Evolutionary conservation across 2,888 invertebrate species (phyloP).

Genomic region (Eristalinus sepulchralis): DNA sequence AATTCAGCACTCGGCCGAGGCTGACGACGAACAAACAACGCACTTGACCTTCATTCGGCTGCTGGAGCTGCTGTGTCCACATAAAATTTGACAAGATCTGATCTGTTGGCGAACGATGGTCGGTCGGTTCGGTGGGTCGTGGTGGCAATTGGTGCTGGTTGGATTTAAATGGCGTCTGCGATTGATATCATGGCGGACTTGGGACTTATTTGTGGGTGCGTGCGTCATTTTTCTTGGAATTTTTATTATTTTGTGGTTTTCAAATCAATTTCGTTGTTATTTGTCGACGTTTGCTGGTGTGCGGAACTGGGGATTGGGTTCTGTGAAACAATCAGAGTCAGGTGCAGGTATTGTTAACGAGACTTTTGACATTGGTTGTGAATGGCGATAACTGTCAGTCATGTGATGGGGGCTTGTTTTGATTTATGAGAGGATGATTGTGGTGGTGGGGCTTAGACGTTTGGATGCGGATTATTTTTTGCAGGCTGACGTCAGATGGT

Average conservation of each 20-base stretch:
- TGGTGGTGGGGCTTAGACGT: neutral
- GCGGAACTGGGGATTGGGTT: neutral
- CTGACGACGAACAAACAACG: neutral
- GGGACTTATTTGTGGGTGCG: slow-evolving; percentile 26
- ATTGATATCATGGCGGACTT: slow-evolving; percentile 34
- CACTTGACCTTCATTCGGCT: slow-evolving; percentile 25
- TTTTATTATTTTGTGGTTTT: slow-evolving; percentile 38
- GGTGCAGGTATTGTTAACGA: neutral
- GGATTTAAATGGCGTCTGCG: neutral
- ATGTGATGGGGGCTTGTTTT: neutral
- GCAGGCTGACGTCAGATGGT: too few relatives aligned
- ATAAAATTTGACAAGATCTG: neutral
- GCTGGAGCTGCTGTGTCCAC: neutral
- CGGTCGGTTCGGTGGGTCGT: neutral
- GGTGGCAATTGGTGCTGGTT: neutral
- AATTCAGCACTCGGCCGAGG: neutral
- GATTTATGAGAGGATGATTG: neutral
- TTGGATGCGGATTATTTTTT: too few relatives aligned
- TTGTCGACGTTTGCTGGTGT: neutral
- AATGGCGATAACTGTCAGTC: neutral
- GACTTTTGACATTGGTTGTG: neutral
- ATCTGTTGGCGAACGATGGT: neutral
- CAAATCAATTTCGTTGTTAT: slow-evolving; percentile 5
- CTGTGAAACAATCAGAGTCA: neutral
- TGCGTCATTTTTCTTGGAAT: slow-evolving; percentile 56